Evolutionary conservation across 2,113 vertebrate species (phyloP).

Genomic region (Coracopsis vasa): DNA sequence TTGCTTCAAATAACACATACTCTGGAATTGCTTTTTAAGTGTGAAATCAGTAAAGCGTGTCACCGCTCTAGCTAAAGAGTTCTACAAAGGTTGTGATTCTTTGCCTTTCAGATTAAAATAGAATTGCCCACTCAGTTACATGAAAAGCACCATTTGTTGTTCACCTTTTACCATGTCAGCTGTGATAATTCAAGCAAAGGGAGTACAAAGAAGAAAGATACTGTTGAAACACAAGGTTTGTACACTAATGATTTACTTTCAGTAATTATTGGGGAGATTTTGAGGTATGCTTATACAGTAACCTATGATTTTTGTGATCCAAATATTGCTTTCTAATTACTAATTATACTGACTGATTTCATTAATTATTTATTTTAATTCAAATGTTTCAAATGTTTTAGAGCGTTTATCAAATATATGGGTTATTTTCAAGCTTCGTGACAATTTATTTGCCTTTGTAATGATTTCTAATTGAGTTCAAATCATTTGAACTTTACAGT

Average conservation of each 20-base stretch:
- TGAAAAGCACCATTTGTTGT: slow-evolving; percentile 93
- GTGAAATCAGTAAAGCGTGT: neutral
- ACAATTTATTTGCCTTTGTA: neutral
- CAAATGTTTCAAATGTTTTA: neutral
- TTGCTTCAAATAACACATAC: neutral
- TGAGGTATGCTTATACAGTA: neutral
- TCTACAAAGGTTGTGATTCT: neutral
- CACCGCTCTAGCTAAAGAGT: neutral
- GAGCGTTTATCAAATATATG: neutral
- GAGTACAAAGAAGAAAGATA: slow-evolving; percentile 94
- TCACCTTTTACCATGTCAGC: slow-evolving; percentile 95
- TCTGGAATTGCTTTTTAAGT: neutral
- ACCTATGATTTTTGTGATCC: neutral
- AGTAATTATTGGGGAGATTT: neutral
- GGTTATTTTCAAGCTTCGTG: neutral
- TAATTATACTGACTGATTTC: neutral
- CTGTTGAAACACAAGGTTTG: slow-evolving; percentile 90
- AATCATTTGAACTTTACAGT: neutral
- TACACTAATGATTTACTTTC: neutral
- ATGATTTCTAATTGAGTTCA: neutral
- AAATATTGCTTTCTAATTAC: neutral
- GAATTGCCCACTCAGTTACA: slow-evolving; percentile 94
- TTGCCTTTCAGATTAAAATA: slow-evolving; percentile 87
- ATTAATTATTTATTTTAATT: neutral
- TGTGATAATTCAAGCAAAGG: slow-evolving; percentile 97